Conservation (phyloP, 2,888 invertebrate species). For the Macrosoma leucophasiata region DNA sequence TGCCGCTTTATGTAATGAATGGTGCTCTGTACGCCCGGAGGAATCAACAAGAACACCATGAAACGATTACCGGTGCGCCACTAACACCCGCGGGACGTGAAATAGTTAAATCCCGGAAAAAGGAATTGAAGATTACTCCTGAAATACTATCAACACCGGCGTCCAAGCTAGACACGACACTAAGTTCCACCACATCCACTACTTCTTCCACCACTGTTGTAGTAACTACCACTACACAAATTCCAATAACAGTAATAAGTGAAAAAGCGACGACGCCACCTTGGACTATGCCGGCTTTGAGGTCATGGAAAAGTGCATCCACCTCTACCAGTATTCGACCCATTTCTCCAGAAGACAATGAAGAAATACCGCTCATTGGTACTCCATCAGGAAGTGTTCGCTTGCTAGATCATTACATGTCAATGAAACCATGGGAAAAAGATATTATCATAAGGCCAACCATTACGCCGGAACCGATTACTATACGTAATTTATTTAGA, state of each 20-base stretch:
- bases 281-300: slow-evolving; percentile 72
- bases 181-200: slow-evolving; percentile 31
- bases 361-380: slow-evolving; percentile 41
- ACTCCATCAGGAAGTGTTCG: slow-evolving; percentile 50
- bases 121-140: slow-evolving; percentile 50
- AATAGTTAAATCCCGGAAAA: slow-evolving; percentile 53
- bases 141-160: slow-evolving; percentile 38
- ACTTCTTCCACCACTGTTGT: slow-evolving; percentile 10
- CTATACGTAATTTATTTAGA: slow-evolving; percentile 48
- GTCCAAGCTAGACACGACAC: slow-evolving; percentile 25
- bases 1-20: slow-evolving; percentile 57
- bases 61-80: slow-evolving; percentile 40
- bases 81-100: slow-evolving; percentile 45
- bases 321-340: slow-evolving; percentile 48
- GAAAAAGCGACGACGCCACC: slow-evolving; percentile 56
- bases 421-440: slow-evolving; percentile 59
- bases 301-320: slow-evolving; percentile 55
- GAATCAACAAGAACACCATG: slow-evolving; percentile 38
- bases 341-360: slow-evolving; percentile 47
- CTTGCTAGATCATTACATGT: slow-evolving; percentile 47
- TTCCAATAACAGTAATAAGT: slow-evolving; percentile 34
- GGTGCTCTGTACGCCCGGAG: slow-evolving; percentile 43
- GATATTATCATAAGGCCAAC: slow-evolving; percentile 59
- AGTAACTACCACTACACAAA: slow-evolving; percentile 34
- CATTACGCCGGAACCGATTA: slow-evolving; percentile 50